These are phyloP conservation scores for Drosophila falleni DNA, from an alignment of 2,888 invertebrate species.

Conservation along the genomic window DNA sequence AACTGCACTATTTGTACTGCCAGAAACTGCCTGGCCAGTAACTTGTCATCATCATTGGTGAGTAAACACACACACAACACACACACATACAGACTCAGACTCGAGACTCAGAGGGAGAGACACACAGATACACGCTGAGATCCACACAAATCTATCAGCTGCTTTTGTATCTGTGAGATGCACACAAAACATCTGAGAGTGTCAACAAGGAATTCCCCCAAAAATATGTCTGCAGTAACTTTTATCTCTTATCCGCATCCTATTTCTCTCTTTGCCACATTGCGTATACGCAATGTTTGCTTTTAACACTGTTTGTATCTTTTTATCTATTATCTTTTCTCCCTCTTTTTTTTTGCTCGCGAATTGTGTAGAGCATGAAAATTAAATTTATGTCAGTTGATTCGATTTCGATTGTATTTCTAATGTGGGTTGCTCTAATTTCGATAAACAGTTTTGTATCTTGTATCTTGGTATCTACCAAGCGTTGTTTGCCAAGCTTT, in stretches of 20 bases:
- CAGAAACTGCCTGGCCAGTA: slow-evolving; percentile 27
- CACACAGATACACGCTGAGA: neutral
- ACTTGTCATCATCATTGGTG: slow-evolving; percentile 55
- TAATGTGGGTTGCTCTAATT: slow-evolving; percentile 54
- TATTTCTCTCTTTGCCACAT: slow-evolving; percentile 20
- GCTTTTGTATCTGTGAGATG: slow-evolving; percentile 13
- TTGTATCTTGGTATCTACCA: slow-evolving; percentile 32
- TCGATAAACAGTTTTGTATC: slow-evolving; percentile 36
- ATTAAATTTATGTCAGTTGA: slow-evolving; percentile 12
- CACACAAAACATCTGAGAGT: slow-evolving; percentile 17
- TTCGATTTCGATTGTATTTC: slow-evolving; percentile 32
- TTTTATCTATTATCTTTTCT: slow-evolving; percentile 19
- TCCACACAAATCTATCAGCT: slow-evolving; percentile 15
- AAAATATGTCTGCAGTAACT: neutral
- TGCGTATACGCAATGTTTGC: slow-evolving; percentile 68
- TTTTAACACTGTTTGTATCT: slow-evolving; percentile 10
- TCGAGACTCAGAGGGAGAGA: neutral
- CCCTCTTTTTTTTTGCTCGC: neutral
- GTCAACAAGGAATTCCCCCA: slow-evolving; percentile 3
- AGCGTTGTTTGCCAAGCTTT: slow-evolving; percentile 47
- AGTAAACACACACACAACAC: slow-evolving; percentile 27
- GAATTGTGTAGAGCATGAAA: neutral
- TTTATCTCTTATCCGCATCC: neutral
- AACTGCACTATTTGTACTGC: slow-evolving; percentile 26
- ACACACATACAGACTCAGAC: neutral